phyloP scores from a whole-genome alignment of 2,797 vertebrate species.

The Myripristis murdjan region DNA sequence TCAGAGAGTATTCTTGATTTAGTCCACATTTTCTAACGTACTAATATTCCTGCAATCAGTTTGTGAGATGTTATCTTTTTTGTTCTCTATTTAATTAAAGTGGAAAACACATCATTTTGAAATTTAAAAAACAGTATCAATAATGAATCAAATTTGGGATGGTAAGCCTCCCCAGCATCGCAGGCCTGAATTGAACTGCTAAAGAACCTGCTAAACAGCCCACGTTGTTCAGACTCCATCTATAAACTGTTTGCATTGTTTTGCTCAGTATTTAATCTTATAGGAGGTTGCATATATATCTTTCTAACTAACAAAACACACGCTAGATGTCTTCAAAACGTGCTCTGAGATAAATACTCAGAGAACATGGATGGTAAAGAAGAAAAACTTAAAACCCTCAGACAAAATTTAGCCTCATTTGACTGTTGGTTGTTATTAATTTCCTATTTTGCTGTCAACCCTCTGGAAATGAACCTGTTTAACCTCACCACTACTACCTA shows the following conservation, averaged over 20 bases:
- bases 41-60: not conserved
- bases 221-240: slow-evolving; percentile 21
- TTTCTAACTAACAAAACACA: slow-evolving; percentile 15
- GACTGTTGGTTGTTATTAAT: not conserved
- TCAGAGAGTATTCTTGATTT: not conserved
- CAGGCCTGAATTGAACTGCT: not conserved
- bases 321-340: slow-evolving; percentile 18
- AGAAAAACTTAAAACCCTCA: not conserved
- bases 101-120: slow-evolving; percentile 20
- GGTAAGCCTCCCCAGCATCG: slow-evolving; percentile 4
- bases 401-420: not conserved
- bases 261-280: slow-evolving; percentile 42
- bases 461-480: not conserved
- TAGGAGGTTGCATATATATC: slow-evolving; percentile 32
- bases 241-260: slow-evolving; percentile 28
- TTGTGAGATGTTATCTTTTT: not conserved
- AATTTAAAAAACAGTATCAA: slow-evolving; percentile 12
- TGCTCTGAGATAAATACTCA: slow-evolving; percentile 6
- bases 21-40: not conserved
- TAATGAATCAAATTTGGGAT: slow-evolving; percentile 27
- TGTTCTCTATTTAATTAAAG: slow-evolving; percentile 10
- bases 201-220: slow-evolving; percentile 1
- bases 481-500: too few relatives aligned
- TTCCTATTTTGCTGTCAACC: not conserved
- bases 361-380: not conserved